A percentile compares a stretch with the other conserved stretches of the same genome.
These are phyloP conservation scores for Toxostoma redivivum DNA, from an alignment of 2,113 vertebrate genomes.

Conservation along the genomic window DNA sequence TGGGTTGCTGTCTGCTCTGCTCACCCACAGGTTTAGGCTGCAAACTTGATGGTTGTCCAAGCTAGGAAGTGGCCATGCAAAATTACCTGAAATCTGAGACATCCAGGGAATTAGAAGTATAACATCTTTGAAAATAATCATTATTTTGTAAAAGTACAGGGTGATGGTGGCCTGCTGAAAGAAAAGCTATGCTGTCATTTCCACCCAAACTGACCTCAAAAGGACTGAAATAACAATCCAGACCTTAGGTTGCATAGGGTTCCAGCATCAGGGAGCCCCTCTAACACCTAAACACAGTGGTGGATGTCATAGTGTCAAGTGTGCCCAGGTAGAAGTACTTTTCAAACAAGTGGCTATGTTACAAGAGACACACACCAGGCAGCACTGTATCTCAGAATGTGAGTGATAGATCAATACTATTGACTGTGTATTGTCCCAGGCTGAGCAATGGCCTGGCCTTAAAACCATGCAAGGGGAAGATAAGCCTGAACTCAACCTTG, in stretches of 20 bases:
- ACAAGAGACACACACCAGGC: background rate
- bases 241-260: background rate
- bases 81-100: background rate
- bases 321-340: background rate
- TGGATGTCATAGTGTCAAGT: background rate
- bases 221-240: background rate
- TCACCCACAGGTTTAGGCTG: background rate
- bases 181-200: background rate
- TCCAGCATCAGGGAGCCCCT: background rate
- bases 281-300: background rate
- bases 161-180: background rate
- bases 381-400: background rate
- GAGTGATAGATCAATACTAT: fast-evolving
- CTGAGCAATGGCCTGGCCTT: background rate
- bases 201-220: background rate
- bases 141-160: background rate
- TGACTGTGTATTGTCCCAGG: background rate
- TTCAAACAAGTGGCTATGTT: background rate
- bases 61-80: background rate
- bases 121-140: background rate
- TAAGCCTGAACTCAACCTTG: background rate
- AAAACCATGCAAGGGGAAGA: background rate
- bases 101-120: background rate
- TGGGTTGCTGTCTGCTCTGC: background rate
- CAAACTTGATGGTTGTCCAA: background rate